Base-by-base conservation (phyloP, 2,888 invertebrate species). In the Hirtodrosophila cameraria region DNA sequence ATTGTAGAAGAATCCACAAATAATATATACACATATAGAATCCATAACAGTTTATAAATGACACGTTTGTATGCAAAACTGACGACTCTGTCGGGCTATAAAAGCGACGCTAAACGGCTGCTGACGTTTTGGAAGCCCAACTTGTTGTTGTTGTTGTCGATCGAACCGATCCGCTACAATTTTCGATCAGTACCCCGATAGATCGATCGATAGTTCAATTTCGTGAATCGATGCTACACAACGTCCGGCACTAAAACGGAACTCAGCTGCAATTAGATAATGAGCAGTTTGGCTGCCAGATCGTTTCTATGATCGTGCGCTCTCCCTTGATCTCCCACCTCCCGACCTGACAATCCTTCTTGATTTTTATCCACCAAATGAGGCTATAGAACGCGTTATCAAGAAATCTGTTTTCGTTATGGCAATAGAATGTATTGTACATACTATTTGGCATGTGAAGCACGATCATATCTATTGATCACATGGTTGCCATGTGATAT, bases 191-290 rank as follows among this genome's bases (percentile, higher is more conserved):
- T 20, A 5, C 5, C 2, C 5, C 18, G 2, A 20, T 20, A 11
- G 25, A 2, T 42, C 3, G 33, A 41, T 35, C 6, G 45, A 9
- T 13, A 3, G 35, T 23, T 43, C 25, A 18, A 41, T n/a, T n/a
- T n/a, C n/a, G 28, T 23, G 16, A 27, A 64, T 57, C 43, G 42
- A 25, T 11, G 16, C 28, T 3, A 46, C 28, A 48, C 25, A 49
- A 57, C 66, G 64, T 65, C 66, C 66, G 64, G 43, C 54, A 23
- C 25, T 28, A 11, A 28, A 68, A 63, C 69, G 75, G 59, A 75
- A 75, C 75, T 66, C 53, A n/a, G 30, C 59, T 75, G 74, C 67
- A 84, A 77, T 86, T 81, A 80, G 81, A 83, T 83, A 84, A 83
- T 80, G 66, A 86, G 62, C 66, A 63, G 48, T 58, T 65, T 70